These are phyloP conservation scores for Piaya cayana DNA, from an alignment of 2,113 vertebrate species.

Conservation along the genomic window DNA sequence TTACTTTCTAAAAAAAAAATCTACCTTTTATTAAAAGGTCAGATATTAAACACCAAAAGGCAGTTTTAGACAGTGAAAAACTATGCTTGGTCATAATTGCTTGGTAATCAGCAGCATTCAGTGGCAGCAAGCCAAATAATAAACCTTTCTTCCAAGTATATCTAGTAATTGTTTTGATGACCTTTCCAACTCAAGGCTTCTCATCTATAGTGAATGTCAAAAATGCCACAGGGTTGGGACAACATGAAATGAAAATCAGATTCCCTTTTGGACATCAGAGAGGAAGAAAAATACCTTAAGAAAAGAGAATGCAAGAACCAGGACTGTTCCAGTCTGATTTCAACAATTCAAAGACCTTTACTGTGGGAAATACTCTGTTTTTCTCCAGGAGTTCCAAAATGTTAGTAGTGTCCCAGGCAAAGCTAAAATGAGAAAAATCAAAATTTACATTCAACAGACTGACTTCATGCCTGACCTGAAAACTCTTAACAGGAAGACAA, in stretches of 20 bases:
- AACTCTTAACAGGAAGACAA: neutral
- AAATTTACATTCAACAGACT: neutral
- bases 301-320: neutral
- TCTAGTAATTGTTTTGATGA: conserved; percentile 46
- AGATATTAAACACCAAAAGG: conserved; percentile 22
- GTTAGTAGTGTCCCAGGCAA: neutral
- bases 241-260: neutral
- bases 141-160: conserved; percentile 33
- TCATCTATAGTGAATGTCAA: neutral
- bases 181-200: conserved; percentile 23
- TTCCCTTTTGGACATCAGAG: neutral
- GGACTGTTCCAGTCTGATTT: neutral
- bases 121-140: conserved; percentile 7
- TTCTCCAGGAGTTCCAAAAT: conserved; percentile 13
- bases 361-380: neutral
- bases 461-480: neutral
- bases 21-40: neutral
- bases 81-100: conserved; percentile 21
- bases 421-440: neutral
- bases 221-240: neutral
- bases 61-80: conserved; percentile 12
- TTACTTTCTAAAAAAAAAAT: neutral
- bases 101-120: conserved; percentile 43
- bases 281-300: conserved; percentile 1
- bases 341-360: neutral